Evolutionary conservation across 53 echinoderm and acorn worm species (phyloP).

Genomic region (Echinarachnius parma): DNA sequence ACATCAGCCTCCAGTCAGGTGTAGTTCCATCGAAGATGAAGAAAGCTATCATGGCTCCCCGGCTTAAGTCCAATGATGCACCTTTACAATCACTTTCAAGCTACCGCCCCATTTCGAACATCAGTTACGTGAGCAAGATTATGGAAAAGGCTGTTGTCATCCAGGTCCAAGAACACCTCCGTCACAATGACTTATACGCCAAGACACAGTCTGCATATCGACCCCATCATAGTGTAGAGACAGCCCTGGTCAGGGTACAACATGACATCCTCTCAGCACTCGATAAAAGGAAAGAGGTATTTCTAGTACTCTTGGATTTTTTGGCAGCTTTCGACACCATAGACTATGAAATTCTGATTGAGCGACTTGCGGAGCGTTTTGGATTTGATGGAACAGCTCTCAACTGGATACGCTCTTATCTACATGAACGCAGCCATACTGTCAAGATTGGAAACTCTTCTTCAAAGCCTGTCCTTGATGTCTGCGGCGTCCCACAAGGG

Average conservation of each 20-base stretch:
- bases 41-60: conserved; percentile 34
- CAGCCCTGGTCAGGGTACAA: conserved; percentile 34
- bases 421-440: conserved; percentile 23
- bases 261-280: conserved; percentile 31
- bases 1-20: conserved; percentile 24
- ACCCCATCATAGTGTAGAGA: conserved; percentile 12
- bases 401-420: conserved; percentile 40
- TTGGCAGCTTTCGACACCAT: conserved; percentile 47
- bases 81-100: conserved; percentile 26
- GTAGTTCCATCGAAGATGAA: conserved; percentile 42
- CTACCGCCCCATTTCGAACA: conserved; percentile 54
- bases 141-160: conserved; percentile 23
- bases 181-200: conserved; percentile 6
- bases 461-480: not conserved
- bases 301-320: conserved; percentile 36
- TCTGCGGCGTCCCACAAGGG: conserved; percentile 28
- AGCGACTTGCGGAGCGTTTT: conserved; percentile 22
- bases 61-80: conserved; percentile 25
- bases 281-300: conserved; percentile 8
- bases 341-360: conserved; percentile 39
- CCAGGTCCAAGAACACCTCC: conserved; percentile 25
- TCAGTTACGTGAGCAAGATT: conserved; percentile 41
- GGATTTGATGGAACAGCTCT: conserved; percentile 35
- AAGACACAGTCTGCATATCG: conserved; percentile 45
- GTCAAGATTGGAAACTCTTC: conserved; percentile 3